These are phyloP conservation scores for Euborellia annulipes DNA, from an alignment of 1,140 invertebrate species.

Conservation along the genomic window DNA sequence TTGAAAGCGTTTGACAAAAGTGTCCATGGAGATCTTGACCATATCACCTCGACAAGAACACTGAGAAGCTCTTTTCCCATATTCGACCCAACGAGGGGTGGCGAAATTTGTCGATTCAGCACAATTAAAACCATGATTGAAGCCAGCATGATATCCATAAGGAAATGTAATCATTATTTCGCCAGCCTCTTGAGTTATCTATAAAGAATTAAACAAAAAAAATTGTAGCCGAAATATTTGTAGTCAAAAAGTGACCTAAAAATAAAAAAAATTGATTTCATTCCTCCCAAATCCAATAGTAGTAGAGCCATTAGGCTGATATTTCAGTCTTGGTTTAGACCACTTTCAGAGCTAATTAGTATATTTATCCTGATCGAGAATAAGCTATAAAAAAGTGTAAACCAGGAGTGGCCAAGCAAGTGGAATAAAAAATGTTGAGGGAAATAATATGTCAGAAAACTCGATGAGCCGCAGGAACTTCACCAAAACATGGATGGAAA, in stretches of 20 bases:
- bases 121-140: constrained; percentile 97
- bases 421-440: no score
- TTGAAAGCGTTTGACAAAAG: constrained; percentile 88
- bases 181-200: constrained; percentile 46
- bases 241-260: constrained; percentile 2
- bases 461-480: no score
- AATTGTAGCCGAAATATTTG: constrained; percentile 4
- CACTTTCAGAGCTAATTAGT: no score
- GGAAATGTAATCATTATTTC: constrained; percentile 63
- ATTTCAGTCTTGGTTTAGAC: no score
- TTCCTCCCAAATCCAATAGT: not conserved
- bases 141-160: constrained; percentile 62
- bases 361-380: no score
- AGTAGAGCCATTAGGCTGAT: no score
- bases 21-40: constrained; percentile 96
- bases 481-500: no score
- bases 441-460: no score
- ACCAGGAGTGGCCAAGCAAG: no score
- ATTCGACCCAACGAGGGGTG: constrained; percentile 91
- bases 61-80: constrained; percentile 78
- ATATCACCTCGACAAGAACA: constrained; percentile 73
- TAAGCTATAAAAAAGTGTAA: no score
- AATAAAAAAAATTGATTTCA: not conserved
- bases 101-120: constrained; percentile 99
- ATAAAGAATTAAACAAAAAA: constrained; percentile 1